Base-by-base conservation (phyloP, 2,888 invertebrate genomes). In the Seira musarum region DNA sequence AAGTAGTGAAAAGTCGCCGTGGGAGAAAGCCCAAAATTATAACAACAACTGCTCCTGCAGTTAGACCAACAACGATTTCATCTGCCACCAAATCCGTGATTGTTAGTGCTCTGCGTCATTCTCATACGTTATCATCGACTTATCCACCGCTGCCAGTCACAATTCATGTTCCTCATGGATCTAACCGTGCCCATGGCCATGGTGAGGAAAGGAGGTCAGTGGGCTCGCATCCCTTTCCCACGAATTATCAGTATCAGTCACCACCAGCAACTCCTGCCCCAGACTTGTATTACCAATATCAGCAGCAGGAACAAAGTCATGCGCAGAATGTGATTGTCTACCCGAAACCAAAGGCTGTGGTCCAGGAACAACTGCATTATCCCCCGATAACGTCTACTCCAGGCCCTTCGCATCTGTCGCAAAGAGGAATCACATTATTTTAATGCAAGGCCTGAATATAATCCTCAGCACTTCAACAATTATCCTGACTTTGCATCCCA, bases 291-390 rank as follows among this genome's bases (percentile, higher is more conserved):
- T 68, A 76, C n/a, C 71, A 75, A 22, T 66, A 57, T 60, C 68
- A 60, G 15, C 83, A 72, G 30, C 72, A 66, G 10, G 63, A 70
- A 3, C 75, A 76, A 40, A 22, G 69, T 46, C 75, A 76, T 22
- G 71, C 80, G 81, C 86, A 85, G 66, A 86, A 86, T 70, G 86
- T 86, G 46, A 86, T 86, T 78, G 86, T 86, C 1, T 86, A 86
- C 73, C 83, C 85, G 10, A 86, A 86, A 73, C 78, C 84, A 13
- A 86, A 84, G 84, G 70, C 82, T 68, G 60, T 79, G 35, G n/a
- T n/a, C n/a, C 61, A 81, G 30, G 81, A 84, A 63, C 81, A 81
- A 71, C 80, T 73, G 40, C 81, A 82, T 67, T 82, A 80, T 40
- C 79, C 80, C 40, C n/a, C n/a, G n/a, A 77, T 74, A 70, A 60